phyloP scores from a whole-genome alignment of 1,140 invertebrate genomes.

The Eupeodes corollae region DNA sequence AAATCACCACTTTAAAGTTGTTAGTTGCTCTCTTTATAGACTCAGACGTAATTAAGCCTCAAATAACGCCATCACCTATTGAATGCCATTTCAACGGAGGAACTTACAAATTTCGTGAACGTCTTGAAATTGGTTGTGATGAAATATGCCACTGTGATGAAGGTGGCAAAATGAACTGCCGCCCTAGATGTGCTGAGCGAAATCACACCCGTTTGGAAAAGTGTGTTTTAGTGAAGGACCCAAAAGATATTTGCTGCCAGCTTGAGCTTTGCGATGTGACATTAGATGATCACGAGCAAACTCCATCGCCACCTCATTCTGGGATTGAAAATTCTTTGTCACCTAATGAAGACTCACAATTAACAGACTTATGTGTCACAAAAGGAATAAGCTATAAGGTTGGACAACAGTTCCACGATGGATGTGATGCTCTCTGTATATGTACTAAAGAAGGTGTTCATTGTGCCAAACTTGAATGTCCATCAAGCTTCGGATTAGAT shows the following conservation, averaged over 20 bases:
- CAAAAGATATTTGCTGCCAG: conserved; percentile 71
- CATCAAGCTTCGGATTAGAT: conserved; percentile 68
- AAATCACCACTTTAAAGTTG: too few species aligned
- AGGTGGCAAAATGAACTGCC: conserved; percentile 43
- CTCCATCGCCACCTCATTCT: conserved; percentile 17
- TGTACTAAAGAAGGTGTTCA: conserved; percentile 54
- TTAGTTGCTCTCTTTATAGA: too few species aligned
- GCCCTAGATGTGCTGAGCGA: conserved; percentile 26
- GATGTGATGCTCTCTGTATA: conserved; percentile 57
- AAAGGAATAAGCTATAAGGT: conserved; percentile 25
- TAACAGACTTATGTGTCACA: conserved; percentile 13
- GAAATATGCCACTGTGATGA: conserved; percentile 63
- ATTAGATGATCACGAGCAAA: conserved; percentile 55
- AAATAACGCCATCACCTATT: conserved; percentile 37
- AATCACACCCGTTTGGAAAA: conserved; percentile 42
- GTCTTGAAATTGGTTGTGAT: conserved; percentile 66
- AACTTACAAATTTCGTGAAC: conserved; percentile 57
- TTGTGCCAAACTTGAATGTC: conserved; percentile 70
- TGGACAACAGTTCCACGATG: conserved; percentile 61
- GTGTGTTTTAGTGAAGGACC: conserved; percentile 61
- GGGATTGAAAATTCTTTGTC: neutral
- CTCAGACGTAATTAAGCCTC: neutral
- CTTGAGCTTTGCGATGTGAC: conserved; percentile 72
- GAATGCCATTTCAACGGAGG: conserved; percentile 65
- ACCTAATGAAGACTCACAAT: conserved; percentile 2